Evolutionary conservation across 1,140 invertebrate species (phyloP).

Genomic region (Oreohelix idahoensis): DNA sequence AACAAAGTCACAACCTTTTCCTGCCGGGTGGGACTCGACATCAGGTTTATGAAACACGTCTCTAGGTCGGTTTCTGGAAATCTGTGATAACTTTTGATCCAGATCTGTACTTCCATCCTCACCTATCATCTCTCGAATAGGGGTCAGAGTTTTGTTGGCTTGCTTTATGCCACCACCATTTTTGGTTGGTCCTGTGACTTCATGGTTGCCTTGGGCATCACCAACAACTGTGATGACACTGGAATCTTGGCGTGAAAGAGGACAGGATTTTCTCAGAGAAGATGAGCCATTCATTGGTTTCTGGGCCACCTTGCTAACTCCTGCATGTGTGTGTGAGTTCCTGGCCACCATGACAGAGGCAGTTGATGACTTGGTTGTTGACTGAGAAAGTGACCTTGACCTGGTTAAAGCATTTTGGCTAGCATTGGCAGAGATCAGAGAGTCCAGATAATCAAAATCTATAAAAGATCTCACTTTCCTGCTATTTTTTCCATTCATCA

Average conservation of each 20-base stretch:
- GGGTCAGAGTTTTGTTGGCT: conserved; percentile 47
- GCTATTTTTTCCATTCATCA: conserved; percentile 63
- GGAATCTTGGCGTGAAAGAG: background rate
- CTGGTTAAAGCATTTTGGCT: conserved; percentile 35
- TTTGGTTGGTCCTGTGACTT: too few relatives aligned
- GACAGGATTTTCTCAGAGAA: background rate
- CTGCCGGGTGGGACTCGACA: conserved; percentile 68
- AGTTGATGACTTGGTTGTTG: conserved; percentile 33
- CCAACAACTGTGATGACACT: background rate
- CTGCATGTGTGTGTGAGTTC: background rate
- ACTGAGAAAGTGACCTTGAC: conserved; percentile 32
- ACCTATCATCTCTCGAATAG: conserved; percentile 52
- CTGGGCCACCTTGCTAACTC: conserved; percentile 2
- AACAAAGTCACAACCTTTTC: conserved; percentile 61
- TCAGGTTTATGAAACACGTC: too few relatives aligned
- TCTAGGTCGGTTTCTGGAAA: conserved; percentile 11
- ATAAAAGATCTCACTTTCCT: conserved; percentile 48
- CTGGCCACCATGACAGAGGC: background rate
- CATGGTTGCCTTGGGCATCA: too few relatives aligned
- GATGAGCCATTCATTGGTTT: background rate
- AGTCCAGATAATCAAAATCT: conserved; percentile 42
- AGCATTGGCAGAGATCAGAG: conserved; percentile 14
- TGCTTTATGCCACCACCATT: too few relatives aligned
- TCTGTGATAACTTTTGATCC: conserved; percentile 38
- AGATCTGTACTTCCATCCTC: conserved; percentile 48